These are phyloP conservation scores for Chamaetylas fuelleborni DNA, from an alignment of 2,113 vertebrate genomes.

Conservation along the genomic window DNA sequence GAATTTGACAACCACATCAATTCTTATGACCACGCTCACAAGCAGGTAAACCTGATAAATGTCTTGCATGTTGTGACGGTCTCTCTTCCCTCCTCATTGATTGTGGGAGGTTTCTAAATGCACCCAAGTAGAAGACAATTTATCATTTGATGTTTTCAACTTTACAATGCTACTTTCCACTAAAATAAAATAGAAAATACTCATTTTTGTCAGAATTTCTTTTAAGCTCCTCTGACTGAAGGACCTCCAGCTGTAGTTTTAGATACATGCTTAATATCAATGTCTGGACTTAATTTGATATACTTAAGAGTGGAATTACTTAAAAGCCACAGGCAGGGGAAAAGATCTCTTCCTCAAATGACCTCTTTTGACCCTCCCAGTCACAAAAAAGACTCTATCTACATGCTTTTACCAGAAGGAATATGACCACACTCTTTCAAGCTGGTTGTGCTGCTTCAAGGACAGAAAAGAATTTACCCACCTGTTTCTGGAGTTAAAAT, in stretches of 20 bases:
- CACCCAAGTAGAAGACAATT: background rate
- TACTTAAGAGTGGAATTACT: background rate
- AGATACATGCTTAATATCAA: background rate
- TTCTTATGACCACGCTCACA: constrained; percentile 99
- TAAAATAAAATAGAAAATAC: background rate
- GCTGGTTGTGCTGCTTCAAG: background rate
- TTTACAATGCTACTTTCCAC: background rate
- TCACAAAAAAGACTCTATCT: background rate
- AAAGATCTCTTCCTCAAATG: background rate
- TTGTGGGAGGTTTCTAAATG: background rate
- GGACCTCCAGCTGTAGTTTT: background rate
- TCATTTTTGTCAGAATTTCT: background rate
- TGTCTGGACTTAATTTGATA: background rate
- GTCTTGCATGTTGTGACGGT: background rate
- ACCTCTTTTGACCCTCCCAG: background rate
- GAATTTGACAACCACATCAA: constrained; percentile 99
- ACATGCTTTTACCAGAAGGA: background rate
- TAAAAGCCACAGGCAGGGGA: background rate
- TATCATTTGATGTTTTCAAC: background rate
- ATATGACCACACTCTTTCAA: background rate
- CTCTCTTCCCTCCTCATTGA: background rate
- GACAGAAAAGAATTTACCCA: background rate
- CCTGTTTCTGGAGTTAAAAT: background rate
- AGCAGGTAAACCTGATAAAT: constrained; percentile 84
- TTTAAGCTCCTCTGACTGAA: background rate